Base-by-base conservation (phyloP, 2,888 invertebrate genomes). In the Arctia plantaginis region DNA sequence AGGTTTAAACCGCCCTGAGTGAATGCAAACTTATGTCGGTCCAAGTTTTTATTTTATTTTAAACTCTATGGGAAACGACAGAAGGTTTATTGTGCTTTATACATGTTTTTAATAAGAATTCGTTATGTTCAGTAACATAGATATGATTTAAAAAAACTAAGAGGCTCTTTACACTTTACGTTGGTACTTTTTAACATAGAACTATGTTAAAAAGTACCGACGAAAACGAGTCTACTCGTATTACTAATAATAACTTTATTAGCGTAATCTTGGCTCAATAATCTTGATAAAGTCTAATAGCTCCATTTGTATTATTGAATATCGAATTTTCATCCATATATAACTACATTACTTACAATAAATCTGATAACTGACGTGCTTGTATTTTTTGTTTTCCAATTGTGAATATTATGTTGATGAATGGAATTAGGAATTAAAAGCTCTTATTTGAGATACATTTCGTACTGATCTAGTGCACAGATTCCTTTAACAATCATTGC, bases 401-500 rank as follows among this genome's bases (percentile, higher is more conserved):
- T 41, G 12, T 10, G 3, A 47, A 47, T 3, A 1, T 18, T 20
- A 4, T 13, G 23, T 51, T 51, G 7, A 23, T 6, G 51, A 51
- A 8, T 7, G 23, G 23, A 51, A 23, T 8, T 1, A 62, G 2
- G 1, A 30, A 30, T 8, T 33, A 27, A 44, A 30, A n/a, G 1
- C 41, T 62, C 18, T 8, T 27, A 7, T 13, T 47, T 44, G 4
- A 27, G 6, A 23, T 41, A n/a, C 20, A 66, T 18, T 3, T 47
- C 33, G 35, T 35, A 70, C 35, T n/a, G 59, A 59, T 75, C 73
- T 35, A 77, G 73, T 76, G 76, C 0, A 72, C 64, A 47, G 62
- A 35, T 30, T 44, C 62, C 78, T 62, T 80, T 73, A 80, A 72
- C 77, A 79, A 77, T 78, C 78, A 78, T 62, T 78, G 55, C 80